phyloP scores from a whole-genome alignment of 2,113 vertebrate species.

The Pterocles burchelli region DNA sequence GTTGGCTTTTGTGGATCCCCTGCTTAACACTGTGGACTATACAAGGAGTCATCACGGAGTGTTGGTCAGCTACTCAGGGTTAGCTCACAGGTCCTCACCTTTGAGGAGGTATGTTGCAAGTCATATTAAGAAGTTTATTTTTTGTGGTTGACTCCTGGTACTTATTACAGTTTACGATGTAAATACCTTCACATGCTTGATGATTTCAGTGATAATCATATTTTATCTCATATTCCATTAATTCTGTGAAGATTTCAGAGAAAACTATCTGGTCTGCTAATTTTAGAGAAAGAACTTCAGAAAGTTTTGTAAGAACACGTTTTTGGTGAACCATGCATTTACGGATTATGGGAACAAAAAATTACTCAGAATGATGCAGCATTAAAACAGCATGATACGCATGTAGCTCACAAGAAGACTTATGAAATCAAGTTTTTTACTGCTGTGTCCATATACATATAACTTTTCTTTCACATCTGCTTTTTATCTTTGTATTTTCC shows the following conservation, averaged over 20 bases:
- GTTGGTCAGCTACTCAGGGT: background rate
- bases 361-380: background rate
- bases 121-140: background rate
- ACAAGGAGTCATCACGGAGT: background rate
- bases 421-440: background rate
- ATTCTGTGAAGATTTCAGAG: background rate
- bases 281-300: background rate
- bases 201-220: background rate
- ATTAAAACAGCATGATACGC: background rate
- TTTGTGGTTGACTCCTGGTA: background rate
- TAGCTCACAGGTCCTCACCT: background rate
- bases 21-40: accelerated
- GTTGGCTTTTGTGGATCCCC: background rate
- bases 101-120: background rate
- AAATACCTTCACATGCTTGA: background rate
- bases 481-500: background rate
- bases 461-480: background rate
- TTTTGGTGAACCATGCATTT: background rate
- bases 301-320: background rate
- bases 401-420: background rate
- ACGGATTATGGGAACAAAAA: background rate
- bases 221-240: background rate
- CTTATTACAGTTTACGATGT: background rate
- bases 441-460: background rate
- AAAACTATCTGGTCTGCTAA: background rate